Percentiles rank a stretch among this genome's conserved stretches.
Conservation (phyloP, 1,140 invertebrate species). For the Neuroterus valhalla region DNA sequence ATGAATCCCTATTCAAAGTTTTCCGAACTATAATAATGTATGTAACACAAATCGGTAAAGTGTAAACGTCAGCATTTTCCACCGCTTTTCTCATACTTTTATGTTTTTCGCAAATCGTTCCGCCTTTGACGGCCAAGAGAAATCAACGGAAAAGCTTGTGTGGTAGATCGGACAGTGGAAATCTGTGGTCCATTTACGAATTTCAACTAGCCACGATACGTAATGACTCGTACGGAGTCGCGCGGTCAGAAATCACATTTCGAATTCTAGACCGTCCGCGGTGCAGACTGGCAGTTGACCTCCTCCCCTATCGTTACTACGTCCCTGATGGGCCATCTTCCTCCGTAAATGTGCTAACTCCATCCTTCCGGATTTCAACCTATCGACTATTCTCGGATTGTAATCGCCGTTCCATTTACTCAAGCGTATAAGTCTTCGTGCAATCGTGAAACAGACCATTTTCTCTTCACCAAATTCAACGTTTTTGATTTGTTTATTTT, state of each 20-base stretch:
- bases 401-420: conserved; percentile 62
- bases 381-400: conserved; percentile 68
- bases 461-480: no score
- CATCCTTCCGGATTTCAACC: conserved; percentile 55
- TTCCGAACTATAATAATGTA: background rate
- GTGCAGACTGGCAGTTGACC: conserved; percentile 48
- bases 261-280: conserved; percentile 59
- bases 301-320: conserved; percentile 34
- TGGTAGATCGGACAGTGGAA: background rate
- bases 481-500: no score
- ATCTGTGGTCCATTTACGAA: conserved; percentile 8
- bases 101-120: background rate
- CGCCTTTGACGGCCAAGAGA: background rate
- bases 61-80: background rate
- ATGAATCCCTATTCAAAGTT: no score
- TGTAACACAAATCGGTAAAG: background rate
- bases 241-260: conserved; percentile 66
- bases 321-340: conserved; percentile 31
- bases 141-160: conserved; percentile 1
- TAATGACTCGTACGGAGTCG: conserved; percentile 41
- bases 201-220: conserved; percentile 3
- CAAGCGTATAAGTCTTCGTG: conserved; percentile 33
- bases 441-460: no score
- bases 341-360: conserved; percentile 38
- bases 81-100: background rate